phyloP scores from a whole-genome alignment of 1,140 invertebrate species.

The Drosophila sp. region DNA sequence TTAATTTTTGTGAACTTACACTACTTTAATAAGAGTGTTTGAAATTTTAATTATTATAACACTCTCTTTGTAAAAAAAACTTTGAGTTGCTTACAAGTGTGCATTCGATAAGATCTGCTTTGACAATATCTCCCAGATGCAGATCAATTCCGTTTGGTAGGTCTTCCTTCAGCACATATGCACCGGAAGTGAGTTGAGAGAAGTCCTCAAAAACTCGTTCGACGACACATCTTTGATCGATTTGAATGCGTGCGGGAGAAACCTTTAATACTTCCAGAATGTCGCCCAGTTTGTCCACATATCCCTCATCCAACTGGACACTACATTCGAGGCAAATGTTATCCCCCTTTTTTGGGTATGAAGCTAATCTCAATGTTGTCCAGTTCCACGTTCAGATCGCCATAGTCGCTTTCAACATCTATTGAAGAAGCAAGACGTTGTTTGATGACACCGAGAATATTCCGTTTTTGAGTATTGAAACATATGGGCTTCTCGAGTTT shows the following conservation, averaged over 20 bases:
- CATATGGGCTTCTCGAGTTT: constrained; percentile 69
- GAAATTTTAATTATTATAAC: too few relatives aligned
- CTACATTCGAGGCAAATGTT: constrained; percentile 62
- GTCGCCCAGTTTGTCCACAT: constrained; percentile 67
- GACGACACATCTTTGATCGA: constrained; percentile 49
- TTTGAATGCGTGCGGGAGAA: constrained; percentile 48
- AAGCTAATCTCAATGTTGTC: constrained; percentile 86
- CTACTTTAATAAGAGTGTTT: too few relatives aligned
- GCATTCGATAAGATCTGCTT: constrained; percentile 71
- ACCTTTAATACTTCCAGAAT: constrained; percentile 68
- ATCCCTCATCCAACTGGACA: constrained; percentile 65
- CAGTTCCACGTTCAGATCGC: constrained; percentile 85
- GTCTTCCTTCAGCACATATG: constrained; percentile 59
- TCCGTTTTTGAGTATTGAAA: constrained; percentile 85
- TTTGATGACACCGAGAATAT: constrained; percentile 86
- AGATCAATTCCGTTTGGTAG: constrained; percentile 33
- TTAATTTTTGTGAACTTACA: too few relatives aligned
- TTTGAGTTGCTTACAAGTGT: constrained; percentile 53
- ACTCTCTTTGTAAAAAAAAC: too few relatives aligned
- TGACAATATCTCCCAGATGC: constrained; percentile 66
- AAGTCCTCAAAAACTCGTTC: constrained; percentile 49
- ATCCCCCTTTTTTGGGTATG: constrained; percentile 80
- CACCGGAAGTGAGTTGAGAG: constrained; percentile 34
- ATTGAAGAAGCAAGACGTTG: constrained; percentile 84
- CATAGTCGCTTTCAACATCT: constrained; percentile 85